Percentiles rank a stretch among this genome's conserved stretches.
These are phyloP conservation scores for Drosophila teissieri DNA, from an alignment of 1,140 invertebrate species.

Conservation along the genomic window DNA sequence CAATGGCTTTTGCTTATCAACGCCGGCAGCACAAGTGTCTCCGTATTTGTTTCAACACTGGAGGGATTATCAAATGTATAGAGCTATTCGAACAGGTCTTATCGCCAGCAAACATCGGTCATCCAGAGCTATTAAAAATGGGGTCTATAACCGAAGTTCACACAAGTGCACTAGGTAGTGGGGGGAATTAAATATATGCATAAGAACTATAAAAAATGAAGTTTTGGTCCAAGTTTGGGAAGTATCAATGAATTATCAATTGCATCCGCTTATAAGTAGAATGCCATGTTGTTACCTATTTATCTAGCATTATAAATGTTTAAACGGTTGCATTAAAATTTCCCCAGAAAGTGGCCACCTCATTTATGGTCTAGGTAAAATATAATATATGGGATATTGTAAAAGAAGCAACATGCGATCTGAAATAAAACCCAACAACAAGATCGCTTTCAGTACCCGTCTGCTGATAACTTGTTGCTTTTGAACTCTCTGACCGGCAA, in stretches of 20 bases:
- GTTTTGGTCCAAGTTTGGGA: too few relatives aligned
- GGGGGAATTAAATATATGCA: too few relatives aligned
- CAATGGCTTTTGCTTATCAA: slow-evolving; percentile 27
- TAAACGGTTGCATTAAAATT: not conserved
- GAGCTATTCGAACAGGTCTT: slow-evolving; percentile 14
- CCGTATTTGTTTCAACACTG: slow-evolving; percentile 6
- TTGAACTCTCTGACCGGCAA: slow-evolving; percentile 70
- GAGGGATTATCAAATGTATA: slow-evolving; percentile 37
- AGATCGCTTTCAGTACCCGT: slow-evolving; percentile 1
- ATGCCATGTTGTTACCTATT: too few relatives aligned
- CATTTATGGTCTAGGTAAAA: slow-evolving; percentile 11
- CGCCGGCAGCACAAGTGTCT: slow-evolving; percentile 8
- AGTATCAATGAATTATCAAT: too few relatives aligned
- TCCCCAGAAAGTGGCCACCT: not conserved
- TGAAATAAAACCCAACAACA: slow-evolving; percentile 20
- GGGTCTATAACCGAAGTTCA: slow-evolving; percentile 44
- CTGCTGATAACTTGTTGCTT: slow-evolving; percentile 46
- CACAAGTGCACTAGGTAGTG: not conserved
- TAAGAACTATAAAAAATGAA: too few relatives aligned
- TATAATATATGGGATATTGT: slow-evolving; percentile 43
- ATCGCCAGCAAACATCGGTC: slow-evolving; percentile 30
- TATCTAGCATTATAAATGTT: too few relatives aligned
- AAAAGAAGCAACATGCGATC: slow-evolving; percentile 34
- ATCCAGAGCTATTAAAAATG: slow-evolving; percentile 22
- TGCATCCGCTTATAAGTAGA: too few relatives aligned